Percentiles rank a stretch among this genome's conserved stretches.
These are phyloP conservation scores for Scomber scombrus DNA, from an alignment of 2,113 vertebrate species.

Conservation along the genomic window DNA sequence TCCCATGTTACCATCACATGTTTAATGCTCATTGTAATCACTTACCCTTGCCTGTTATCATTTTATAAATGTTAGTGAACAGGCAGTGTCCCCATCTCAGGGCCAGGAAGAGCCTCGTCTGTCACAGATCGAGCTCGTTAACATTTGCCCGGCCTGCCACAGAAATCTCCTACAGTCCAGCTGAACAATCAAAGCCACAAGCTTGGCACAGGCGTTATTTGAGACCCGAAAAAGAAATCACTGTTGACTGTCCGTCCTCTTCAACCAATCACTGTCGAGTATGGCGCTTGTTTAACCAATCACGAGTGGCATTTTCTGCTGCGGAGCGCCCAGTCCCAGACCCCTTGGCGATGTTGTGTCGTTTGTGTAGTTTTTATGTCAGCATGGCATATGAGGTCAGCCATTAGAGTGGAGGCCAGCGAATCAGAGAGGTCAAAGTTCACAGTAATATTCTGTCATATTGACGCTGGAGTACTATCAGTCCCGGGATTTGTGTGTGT, in stretches of 20 bases:
- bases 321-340: neutral
- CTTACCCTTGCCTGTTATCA: slow-evolving; percentile 25
- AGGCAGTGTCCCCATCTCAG: slow-evolving; percentile 8
- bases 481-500: neutral
- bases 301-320: slow-evolving; percentile 6
- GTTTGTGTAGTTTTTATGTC: slow-evolving; percentile 24
- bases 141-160: slow-evolving; percentile 49
- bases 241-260: neutral
- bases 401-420: slow-evolving; percentile 1
- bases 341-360: slow-evolving; percentile 1
- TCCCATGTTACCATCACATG: slow-evolving; percentile 9
- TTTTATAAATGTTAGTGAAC: slow-evolving; percentile 48
- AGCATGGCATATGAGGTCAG: slow-evolving; percentile 34
- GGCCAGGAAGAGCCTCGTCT: slow-evolving; percentile 17
- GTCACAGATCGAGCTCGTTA: slow-evolving; percentile 48
- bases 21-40: slow-evolving; percentile 7
- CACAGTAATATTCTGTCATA: slow-evolving; percentile 26
- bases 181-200: neutral
- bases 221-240: slow-evolving; percentile 12
- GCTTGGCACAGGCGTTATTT: slow-evolving; percentile 5
- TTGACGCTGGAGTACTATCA: neutral
- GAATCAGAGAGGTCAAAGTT: slow-evolving; percentile 38
- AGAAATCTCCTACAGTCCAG: slow-evolving; percentile 42
- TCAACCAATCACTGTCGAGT: slow-evolving; percentile 3
- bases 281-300: slow-evolving; percentile 34